phyloP scores from a whole-genome alignment of 53 echinoderm and acorn worm species.

The Glandiceps talaboti region DNA sequence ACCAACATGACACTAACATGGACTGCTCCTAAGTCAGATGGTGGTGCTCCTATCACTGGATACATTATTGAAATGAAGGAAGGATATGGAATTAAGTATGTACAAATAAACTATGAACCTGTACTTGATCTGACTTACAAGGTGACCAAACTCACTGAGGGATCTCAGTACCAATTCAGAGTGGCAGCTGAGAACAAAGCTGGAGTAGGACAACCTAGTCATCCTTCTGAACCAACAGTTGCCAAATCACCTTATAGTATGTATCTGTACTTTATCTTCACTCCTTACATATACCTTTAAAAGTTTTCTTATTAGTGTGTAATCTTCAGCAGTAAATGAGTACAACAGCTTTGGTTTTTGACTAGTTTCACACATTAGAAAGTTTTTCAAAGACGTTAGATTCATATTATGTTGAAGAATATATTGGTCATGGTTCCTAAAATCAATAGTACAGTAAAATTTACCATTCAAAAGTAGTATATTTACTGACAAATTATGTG shows the following conservation, averaged over 20 bases:
- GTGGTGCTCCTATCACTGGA: conserved; percentile 60
- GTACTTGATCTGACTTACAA: conserved; percentile 27
- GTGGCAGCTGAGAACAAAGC: conserved; percentile 62
- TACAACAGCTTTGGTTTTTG: too few species aligned
- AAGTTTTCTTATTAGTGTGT: too few species aligned
- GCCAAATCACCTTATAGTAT: conserved; percentile 72
- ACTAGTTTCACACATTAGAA: too few species aligned
- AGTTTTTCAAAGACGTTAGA: too few species aligned
- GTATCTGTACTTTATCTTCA: too few species aligned
- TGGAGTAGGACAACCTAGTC: conserved; percentile 43
- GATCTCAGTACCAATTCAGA: conserved; percentile 53
- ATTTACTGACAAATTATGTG: too few species aligned
- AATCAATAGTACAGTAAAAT: too few species aligned
- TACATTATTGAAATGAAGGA: conserved; percentile 83
- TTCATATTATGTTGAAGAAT: too few species aligned
- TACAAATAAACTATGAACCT: conserved; percentile 25
- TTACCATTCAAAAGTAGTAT: too few species aligned
- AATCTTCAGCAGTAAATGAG: too few species aligned
- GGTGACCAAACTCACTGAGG: conserved; percentile 50
- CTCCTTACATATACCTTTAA: too few species aligned
- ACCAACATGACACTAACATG: conserved; percentile 59
- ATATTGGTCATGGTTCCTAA: too few species aligned
- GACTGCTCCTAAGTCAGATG: conserved; percentile 68
- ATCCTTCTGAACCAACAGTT: conserved; percentile 35
- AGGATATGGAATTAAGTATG: conserved; percentile 52